A percentile compares a stretch with the other conserved stretches of the same genome.
Conservation (phyloP, 2,113 vertebrate genomes). For the Erythrocercus mccallii region DNA sequence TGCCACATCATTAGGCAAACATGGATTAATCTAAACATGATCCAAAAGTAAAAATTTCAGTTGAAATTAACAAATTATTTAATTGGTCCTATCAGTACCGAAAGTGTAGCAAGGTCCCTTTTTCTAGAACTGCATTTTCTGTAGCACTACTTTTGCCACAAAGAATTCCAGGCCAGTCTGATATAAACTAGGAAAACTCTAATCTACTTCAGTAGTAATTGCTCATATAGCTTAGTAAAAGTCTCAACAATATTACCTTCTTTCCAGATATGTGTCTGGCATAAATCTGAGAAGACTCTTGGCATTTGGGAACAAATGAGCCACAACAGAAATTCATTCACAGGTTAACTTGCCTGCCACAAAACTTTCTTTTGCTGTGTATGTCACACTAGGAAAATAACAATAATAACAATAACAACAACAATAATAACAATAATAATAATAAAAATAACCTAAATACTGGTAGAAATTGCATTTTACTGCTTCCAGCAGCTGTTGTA, state of each 20-base stretch:
- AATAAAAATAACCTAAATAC: background rate
- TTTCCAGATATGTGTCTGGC: background rate
- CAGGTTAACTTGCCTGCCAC: background rate
- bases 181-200: background rate
- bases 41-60: background rate
- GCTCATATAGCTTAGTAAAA: background rate
- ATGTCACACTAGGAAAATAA: background rate
- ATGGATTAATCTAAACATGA: background rate
- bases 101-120: background rate
- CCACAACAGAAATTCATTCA: background rate
- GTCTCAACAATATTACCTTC: background rate
- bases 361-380: background rate
- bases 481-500: slow-evolving; percentile 3
- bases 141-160: background rate
- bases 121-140: background rate
- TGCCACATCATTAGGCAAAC: background rate
- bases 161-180: background rate
- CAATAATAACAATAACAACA: background rate
- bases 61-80: background rate
- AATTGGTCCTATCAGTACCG: background rate
- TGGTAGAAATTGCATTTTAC: background rate
- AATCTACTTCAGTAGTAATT: background rate
- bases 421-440: background rate
- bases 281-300: background rate
- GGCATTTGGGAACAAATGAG: background rate